Evolutionary conservation across 1,140 invertebrate species (phyloP).

Genomic region (Drosophila asahinai): DNA sequence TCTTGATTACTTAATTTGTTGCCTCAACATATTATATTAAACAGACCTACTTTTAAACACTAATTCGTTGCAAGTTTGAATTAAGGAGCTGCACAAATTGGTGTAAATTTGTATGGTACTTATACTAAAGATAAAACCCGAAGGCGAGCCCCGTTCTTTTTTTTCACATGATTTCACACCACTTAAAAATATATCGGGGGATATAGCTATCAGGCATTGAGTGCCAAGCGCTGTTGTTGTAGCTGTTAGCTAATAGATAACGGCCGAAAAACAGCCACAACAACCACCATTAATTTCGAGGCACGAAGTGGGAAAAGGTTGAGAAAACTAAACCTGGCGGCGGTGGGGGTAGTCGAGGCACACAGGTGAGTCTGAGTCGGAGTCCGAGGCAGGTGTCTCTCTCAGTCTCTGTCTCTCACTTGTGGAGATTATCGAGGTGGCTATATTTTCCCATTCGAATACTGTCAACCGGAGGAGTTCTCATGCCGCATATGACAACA

Average conservation of each 20-base stretch:
- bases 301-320: slow-evolving; percentile 40
- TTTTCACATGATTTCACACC: slow-evolving; percentile 22
- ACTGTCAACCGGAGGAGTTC: slow-evolving; percentile 22
- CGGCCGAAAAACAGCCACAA: slow-evolving; percentile 27
- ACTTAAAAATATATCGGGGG: slow-evolving; percentile 24
- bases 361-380: slow-evolving; percentile 18
- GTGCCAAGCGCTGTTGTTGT: slow-evolving; percentile 23
- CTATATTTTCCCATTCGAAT: slow-evolving; percentile 13
- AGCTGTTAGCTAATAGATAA: slow-evolving; percentile 55
- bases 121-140: slow-evolving; percentile 10
- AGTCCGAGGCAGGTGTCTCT: slow-evolving; percentile 36
- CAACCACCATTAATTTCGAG: slow-evolving; percentile 45
- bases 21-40: neutral
- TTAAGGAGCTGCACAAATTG: neutral
- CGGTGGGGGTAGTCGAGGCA: slow-evolving; percentile 11
- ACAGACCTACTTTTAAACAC: neutral
- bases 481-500: slow-evolving; percentile 12
- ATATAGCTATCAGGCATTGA: slow-evolving; percentile 33
- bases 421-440: slow-evolving; percentile 27
- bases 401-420: neutral
- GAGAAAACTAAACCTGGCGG: slow-evolving; percentile 9
- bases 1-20: no score
- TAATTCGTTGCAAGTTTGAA: neutral
- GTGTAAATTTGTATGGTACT: slow-evolving; percentile 2
- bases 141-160: neutral